Conservation (phyloP, 1,140 invertebrate genomes). For the Kradibia gibbosae region DNA sequence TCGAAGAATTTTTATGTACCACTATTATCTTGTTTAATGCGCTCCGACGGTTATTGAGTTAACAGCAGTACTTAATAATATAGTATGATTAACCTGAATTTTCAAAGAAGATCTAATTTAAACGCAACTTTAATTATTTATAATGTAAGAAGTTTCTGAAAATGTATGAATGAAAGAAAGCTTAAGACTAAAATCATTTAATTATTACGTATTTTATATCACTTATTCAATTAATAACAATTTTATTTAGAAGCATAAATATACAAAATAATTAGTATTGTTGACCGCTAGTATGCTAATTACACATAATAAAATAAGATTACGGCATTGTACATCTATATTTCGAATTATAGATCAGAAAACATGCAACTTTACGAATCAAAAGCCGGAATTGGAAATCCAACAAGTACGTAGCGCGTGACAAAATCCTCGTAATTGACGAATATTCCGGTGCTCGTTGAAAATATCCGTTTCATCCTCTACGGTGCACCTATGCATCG, state of each 20-base stretch:
- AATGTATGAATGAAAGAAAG: too few relatives aligned
- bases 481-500: too few relatives aligned
- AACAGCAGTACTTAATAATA: neutral
- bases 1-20: neutral
- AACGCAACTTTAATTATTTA: neutral
- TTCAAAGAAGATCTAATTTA: slow-evolving; percentile 1
- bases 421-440: neutral
- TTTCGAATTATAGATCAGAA: too few relatives aligned
- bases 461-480: neutral
- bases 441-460: too few relatives aligned
- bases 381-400: too few relatives aligned
- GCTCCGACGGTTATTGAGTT: slow-evolving; percentile 28
- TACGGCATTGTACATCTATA: too few relatives aligned
- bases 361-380: too few relatives aligned
- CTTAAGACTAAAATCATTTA: too few relatives aligned
- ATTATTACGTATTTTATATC: too few relatives aligned
- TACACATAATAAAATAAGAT: too few relatives aligned
- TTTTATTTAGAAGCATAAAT: neutral
- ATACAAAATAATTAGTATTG: neutral
- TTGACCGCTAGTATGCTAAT: neutral
- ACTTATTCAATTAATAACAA: neutral
- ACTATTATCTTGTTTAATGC: neutral
- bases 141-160: neutral
- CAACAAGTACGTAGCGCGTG: neutral
- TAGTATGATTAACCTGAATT: slow-evolving; percentile 29